Evolutionary conservation across 1,140 invertebrate genomes (phyloP).

Genomic region (Diabrotica undecimpunctata): DNA sequence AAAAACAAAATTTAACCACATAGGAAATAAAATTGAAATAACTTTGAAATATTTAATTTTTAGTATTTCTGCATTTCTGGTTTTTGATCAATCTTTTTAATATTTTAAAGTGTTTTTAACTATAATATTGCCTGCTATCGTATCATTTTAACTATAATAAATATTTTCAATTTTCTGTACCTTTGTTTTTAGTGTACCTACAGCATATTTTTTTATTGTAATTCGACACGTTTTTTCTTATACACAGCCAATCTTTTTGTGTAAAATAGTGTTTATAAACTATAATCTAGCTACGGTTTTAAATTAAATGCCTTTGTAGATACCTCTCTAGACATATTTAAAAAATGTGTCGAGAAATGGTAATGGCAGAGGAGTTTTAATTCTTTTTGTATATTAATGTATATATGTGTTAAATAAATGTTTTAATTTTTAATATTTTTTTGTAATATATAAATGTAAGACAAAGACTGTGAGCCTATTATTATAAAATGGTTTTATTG

Average conservation of each 20-base stretch:
- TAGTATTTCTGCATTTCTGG: no score
- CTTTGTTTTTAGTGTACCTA: conserved; percentile 7
- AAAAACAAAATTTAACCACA: no score
- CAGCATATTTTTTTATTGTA: conserved; percentile 30
- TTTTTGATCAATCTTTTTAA: no score
- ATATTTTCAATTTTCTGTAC: neutral
- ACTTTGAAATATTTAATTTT: no score
- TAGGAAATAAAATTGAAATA: no score
- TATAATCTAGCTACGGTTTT: conserved; percentile 29
- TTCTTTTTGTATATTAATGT: conserved; percentile 41
- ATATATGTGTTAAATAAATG: conserved; percentile 40
- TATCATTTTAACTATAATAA: neutral
- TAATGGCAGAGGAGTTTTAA: conserved; percentile 13
- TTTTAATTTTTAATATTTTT: conserved; percentile 31
- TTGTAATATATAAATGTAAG: conserved; percentile 38
- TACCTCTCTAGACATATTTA: neutral
- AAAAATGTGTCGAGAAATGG: conserved; percentile 1
- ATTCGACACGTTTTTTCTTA: conserved; percentile 23
- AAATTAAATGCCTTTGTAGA: conserved; percentile 17
- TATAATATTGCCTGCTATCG: no score
- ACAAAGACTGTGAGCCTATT: conserved; percentile 30
- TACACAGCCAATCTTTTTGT: conserved; percentile 30
- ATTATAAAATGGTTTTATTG: conserved; percentile 13
- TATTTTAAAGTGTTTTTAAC: no score
- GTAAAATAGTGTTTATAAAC: conserved; percentile 36